Evolutionary conservation across 2,113 vertebrate genomes (phyloP).

Genomic region (Piprites chloris): DNA sequence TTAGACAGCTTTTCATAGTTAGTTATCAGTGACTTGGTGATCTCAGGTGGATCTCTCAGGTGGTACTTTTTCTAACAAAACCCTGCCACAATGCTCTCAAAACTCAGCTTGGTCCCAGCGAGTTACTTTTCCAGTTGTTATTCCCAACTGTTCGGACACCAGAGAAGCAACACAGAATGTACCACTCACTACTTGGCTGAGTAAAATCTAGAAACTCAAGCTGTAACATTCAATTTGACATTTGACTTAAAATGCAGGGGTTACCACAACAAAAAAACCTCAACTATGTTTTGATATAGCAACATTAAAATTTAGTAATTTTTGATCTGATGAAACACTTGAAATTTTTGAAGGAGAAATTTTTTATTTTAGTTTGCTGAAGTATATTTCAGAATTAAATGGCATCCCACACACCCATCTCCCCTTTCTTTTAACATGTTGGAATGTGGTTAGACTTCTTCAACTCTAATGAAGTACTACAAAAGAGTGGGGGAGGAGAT

Average conservation of each 20-base stretch:
- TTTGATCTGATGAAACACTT: neutral
- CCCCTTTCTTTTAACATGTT: neutral
- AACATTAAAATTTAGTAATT: neutral
- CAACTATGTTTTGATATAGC: neutral
- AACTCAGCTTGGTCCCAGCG: neutral
- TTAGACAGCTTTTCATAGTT: neutral
- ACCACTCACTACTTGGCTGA: neutral
- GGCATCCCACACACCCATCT: rapidly evolving
- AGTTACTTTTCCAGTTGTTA: neutral
- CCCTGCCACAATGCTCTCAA: neutral
- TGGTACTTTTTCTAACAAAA: neutral
- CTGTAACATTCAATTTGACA: neutral
- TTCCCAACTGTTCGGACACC: neutral
- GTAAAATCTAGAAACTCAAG: neutral
- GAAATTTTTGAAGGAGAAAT: neutral
- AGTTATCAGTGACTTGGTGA: neutral
- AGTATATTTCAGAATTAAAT: neutral
- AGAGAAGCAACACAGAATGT: neutral
- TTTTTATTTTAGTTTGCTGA: neutral
- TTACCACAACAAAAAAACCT: neutral
- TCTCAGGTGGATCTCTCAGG: neutral
- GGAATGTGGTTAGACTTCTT: neutral
- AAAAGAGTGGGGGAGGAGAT: neutral
- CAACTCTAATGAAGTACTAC: neutral
- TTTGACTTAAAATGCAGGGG: neutral